Conservation (phyloP, 1,140 invertebrate genomes). For the Bombus superbus region DNA sequence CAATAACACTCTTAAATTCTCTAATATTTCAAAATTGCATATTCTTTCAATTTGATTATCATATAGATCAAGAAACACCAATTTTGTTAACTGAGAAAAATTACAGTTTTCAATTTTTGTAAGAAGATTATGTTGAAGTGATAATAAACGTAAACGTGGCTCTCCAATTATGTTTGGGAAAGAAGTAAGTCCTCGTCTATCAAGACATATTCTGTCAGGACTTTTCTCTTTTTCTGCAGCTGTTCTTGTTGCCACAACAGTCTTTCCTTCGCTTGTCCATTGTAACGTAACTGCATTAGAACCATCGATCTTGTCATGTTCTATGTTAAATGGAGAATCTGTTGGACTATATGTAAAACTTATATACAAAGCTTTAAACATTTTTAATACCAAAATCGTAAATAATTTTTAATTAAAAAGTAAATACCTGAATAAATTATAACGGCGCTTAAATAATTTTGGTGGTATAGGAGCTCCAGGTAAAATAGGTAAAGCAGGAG, state of each 20-base stretch:
- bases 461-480: conserved; percentile 76
- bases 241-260: conserved; percentile 86
- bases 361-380: not conserved
- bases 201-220: conserved; percentile 90
- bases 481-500: conserved; percentile 84
- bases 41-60: conserved; percentile 96
- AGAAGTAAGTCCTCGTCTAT: conserved; percentile 88
- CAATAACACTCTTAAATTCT: conserved; percentile 91
- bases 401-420: not conserved
- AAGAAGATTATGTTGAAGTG: conserved; percentile 95
- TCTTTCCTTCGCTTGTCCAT: conserved; percentile 83
- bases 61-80: conserved; percentile 96
- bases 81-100: conserved; percentile 86
- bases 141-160: conserved; percentile 90
- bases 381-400: not conserved
- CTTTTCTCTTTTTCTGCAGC: conserved; percentile 88
- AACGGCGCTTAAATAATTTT: conserved; percentile 82
- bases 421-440: conserved; percentile 82
- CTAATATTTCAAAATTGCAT: conserved; percentile 88
- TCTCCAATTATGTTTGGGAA: conserved; percentile 92
- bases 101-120: conserved; percentile 87
- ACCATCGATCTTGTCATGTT: conserved; percentile 76
- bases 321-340: conserved; percentile 73
- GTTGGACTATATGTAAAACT: conserved; percentile 58
- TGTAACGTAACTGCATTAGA: conserved; percentile 76